phyloP scores from a whole-genome alignment of 1,140 invertebrate species.

The Drosophila dunni region DNA sequence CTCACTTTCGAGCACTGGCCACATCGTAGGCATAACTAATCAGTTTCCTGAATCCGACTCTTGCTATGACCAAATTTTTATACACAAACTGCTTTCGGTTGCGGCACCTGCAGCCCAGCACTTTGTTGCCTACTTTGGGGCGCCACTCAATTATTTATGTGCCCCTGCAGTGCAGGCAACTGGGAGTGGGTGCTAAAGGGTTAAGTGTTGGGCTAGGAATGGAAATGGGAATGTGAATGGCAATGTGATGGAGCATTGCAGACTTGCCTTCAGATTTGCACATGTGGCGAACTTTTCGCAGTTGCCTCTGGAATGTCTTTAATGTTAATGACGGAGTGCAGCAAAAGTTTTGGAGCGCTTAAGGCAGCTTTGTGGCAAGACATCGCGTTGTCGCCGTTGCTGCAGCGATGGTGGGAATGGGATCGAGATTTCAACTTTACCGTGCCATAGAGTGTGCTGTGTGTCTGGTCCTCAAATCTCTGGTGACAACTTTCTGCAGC shows the following conservation, averaged over 20 bases:
- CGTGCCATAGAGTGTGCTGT: constrained; percentile 34
- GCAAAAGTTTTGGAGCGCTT: constrained; percentile 69
- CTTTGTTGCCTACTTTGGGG: constrained; percentile 73
- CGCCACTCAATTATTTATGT: constrained; percentile 79
- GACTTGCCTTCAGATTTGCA: constrained; percentile 26
- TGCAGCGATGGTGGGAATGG: not conserved
- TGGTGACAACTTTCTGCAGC: constrained; percentile 71
- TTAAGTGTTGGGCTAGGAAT: not conserved
- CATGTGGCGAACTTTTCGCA: constrained; percentile 40
- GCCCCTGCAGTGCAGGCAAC: constrained; percentile 66
- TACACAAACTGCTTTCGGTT: constrained; percentile 13
- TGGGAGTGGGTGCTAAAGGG: constrained; percentile 1
- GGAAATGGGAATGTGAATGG: not conserved
- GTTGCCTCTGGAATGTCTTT: constrained; percentile 63
- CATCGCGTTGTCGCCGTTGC: constrained; percentile 22
- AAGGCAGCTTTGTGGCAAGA: constrained; percentile 74
- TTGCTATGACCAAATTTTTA: constrained; percentile 9
- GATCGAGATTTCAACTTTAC: constrained; percentile 53
- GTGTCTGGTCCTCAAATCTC: constrained; percentile 50
- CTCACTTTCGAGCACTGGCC: constrained; percentile 23
- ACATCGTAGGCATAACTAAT: constrained; percentile 63
- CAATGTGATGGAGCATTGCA: not conserved
- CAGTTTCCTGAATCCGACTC: constrained; percentile 11
- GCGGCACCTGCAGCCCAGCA: constrained; percentile 68
- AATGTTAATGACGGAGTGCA: constrained; percentile 77